phyloP scores from a whole-genome alignment of 2,113 vertebrate genomes.

The Chelonoidis abingdonii region DNA sequence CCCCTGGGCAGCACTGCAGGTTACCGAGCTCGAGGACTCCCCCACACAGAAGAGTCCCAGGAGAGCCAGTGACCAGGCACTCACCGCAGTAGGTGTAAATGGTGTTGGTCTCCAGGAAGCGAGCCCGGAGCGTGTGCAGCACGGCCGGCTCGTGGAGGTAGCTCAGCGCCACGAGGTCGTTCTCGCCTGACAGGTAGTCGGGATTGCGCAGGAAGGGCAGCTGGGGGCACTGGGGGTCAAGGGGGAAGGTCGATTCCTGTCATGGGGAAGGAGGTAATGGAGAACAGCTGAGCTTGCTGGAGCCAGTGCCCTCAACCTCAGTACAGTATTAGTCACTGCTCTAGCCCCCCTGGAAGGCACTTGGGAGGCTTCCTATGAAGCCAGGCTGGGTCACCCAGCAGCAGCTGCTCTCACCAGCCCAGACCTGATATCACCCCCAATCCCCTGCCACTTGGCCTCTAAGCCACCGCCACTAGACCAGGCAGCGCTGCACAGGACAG shows the following conservation, averaged over 20 bases:
- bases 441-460: no score
- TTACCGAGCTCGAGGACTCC: neutral
- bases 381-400: neutral
- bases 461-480: no score
- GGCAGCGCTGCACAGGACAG: no score
- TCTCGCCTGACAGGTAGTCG: conserved; percentile 79
- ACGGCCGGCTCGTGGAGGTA: conserved; percentile 78
- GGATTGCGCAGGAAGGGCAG: conserved; percentile 84
- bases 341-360: neutral
- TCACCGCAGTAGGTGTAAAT: conserved; percentile 87
- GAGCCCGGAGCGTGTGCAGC: conserved; percentile 82
- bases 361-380: neutral
- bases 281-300: neutral
- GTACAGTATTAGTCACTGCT: accelerated
- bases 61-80: neutral
- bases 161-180: conserved; percentile 77
- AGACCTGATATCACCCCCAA: neutral
- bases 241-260: conserved; percentile 70
- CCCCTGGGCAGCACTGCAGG: neutral
- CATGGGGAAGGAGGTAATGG: accelerated
- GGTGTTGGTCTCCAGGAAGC: conserved; percentile 84
- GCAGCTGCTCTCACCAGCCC: neutral
- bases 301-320: neutral
- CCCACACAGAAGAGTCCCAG: neutral
- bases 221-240: conserved; percentile 28